Percentiles rank a stretch among this genome's conserved stretches.
Conservation (phyloP, 2,888 invertebrate genomes). For the Megamerina dolium region DNA sequence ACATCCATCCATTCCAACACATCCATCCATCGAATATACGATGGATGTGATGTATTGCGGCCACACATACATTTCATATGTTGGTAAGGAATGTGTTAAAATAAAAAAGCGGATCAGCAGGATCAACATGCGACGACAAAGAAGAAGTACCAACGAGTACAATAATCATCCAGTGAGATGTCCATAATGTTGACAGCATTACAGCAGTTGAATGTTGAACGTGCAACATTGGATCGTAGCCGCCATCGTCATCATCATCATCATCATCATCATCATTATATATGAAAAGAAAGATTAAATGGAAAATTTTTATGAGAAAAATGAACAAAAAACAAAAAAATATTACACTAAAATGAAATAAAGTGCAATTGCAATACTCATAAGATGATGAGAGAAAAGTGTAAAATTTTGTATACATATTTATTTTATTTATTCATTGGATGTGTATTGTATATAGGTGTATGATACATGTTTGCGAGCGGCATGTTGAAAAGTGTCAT, state of each 20-base stretch:
- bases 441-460: too few relatives aligned
- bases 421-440: neutral
- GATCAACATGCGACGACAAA: neutral
- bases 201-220: too few relatives aligned
- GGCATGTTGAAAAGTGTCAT: too few relatives aligned
- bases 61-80: too few relatives aligned
- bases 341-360: too few relatives aligned
- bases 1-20: too few relatives aligned
- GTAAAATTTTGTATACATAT: slow-evolving; percentile 3
- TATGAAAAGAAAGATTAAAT: neutral
- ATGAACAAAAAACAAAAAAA: neutral
- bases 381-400: slow-evolving; percentile 1
- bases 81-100: too few relatives aligned
- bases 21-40: too few relatives aligned
- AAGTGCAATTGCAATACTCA: neutral
- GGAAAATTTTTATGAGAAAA: neutral
- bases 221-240: too few relatives aligned
- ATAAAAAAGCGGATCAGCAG: neutral
- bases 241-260: too few relatives aligned
- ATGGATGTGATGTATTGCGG: too few relatives aligned
- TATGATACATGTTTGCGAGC: too few relatives aligned
- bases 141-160: neutral
- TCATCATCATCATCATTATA: slow-evolving; percentile 1
- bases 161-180: neutral
- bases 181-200: slow-evolving; percentile 1